Percentiles rank a stretch among this genome's conserved stretches.
phyloP scores from a whole-genome alignment of 2,113 vertebrate genomes.

The Nansenia antarctica region DNA sequence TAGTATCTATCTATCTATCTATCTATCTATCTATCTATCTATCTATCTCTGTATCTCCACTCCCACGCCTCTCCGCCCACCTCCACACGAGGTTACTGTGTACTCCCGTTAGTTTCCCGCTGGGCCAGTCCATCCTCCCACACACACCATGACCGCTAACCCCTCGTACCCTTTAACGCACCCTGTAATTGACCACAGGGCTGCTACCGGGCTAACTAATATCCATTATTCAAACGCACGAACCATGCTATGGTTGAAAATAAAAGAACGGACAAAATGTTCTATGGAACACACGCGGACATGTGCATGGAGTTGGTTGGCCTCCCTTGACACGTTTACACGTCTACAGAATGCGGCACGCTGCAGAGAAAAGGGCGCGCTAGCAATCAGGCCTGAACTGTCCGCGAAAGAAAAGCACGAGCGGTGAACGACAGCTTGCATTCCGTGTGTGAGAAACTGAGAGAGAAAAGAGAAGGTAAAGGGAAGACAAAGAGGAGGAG shows the following conservation, averaged over 20 bases:
- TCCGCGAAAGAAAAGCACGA: no score
- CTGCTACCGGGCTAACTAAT: background rate
- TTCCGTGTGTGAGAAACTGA: no score
- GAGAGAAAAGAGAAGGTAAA: background rate
- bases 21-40: background rate
- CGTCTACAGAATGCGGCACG: no score
- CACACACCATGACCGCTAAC: background rate
- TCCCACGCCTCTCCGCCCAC: background rate
- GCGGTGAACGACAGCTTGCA: no score
- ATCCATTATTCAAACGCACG: no score
- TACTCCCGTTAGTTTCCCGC: background rate
- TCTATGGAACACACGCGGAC: no score
- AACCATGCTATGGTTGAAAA: background rate
- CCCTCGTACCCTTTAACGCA: background rate
- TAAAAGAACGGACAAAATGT: no score
- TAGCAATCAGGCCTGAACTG: no score
- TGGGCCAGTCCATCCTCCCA: background rate
- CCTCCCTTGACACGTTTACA: no score
- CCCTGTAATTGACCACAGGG: background rate
- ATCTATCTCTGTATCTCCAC: background rate
- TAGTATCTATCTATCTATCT: background rate
- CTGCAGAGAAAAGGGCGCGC: no score
- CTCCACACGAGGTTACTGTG: background rate
- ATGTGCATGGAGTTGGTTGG: no score
- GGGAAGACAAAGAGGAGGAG: background rate